phyloP scores from a whole-genome alignment of 2,113 vertebrate species.

The Gallinago paraguaiae region DNA sequence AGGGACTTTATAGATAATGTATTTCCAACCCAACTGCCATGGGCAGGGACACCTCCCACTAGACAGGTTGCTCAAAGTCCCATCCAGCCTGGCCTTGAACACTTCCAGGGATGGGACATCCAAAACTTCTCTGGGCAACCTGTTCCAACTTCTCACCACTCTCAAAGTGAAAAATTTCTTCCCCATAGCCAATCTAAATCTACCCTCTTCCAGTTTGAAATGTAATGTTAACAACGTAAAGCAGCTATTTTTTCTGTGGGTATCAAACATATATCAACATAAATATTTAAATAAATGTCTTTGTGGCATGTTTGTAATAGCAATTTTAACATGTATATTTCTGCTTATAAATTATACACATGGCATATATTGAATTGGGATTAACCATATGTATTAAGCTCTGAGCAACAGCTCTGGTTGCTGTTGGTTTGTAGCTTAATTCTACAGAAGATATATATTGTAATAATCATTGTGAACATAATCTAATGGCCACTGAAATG shows the following conservation, averaged over 20 bases:
- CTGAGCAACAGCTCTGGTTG: background rate
- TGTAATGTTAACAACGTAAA: background rate
- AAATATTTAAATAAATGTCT: background rate
- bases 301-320: background rate
- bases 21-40: background rate
- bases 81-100: background rate
- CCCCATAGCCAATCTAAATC: background rate
- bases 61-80: background rate
- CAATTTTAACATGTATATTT: background rate
- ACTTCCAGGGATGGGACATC: background rate
- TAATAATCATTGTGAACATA: background rate
- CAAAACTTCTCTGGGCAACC: background rate
- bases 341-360: background rate
- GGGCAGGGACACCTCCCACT: background rate
- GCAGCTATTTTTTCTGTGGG: background rate
- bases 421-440: background rate
- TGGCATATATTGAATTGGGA: background rate
- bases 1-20: background rate
- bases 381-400: background rate
- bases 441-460: background rate
- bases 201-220: background rate
- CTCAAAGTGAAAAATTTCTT: background rate
- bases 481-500: background rate
- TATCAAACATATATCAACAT: background rate
- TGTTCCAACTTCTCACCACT: background rate